Conservation (phyloP, 64 coral and sea anemone genomes). For the Anthopleura sola region DNA sequence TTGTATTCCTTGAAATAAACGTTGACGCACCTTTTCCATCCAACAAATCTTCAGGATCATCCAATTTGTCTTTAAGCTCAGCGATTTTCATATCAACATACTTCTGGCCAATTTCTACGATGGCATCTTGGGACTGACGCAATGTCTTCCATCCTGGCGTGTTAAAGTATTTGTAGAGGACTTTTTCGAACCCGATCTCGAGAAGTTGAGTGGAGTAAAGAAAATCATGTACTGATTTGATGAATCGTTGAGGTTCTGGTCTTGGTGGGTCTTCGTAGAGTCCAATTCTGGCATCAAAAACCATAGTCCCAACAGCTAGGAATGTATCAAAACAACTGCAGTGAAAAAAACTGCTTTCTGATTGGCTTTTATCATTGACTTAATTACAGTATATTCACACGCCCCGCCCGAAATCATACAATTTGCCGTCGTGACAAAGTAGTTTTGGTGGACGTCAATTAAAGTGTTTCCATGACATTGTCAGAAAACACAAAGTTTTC, state of each 20-base stretch:
- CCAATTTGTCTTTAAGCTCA: slow-evolving; percentile 26
- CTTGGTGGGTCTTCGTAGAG: slow-evolving; percentile 38
- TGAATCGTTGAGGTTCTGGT: slow-evolving; percentile 21
- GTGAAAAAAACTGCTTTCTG: not conserved
- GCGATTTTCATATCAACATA: slow-evolving; percentile 40
- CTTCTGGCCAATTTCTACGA: slow-evolving; percentile 23
- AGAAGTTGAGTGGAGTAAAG: slow-evolving; percentile 15
- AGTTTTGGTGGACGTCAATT: too few relatives aligned
- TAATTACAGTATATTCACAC: too few relatives aligned
- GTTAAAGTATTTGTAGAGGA: not conserved
- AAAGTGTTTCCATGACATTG: too few relatives aligned
- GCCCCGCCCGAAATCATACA: too few relatives aligned
- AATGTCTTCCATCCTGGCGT: slow-evolving; percentile 37
- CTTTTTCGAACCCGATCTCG: not conserved
- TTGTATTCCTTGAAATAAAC: too few relatives aligned
- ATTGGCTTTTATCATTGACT: too few relatives aligned
- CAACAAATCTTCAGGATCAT: slow-evolving; percentile 2
- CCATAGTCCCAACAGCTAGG: slow-evolving; percentile 30
- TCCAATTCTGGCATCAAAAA: slow-evolving; percentile 48
- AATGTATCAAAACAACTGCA: not conserved
- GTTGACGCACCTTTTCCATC: slow-evolving; percentile 7
- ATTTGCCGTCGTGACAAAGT: too few relatives aligned
- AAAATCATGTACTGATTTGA: slow-evolving; percentile 1
- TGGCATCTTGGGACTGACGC: not conserved
- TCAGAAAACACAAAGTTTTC: too few relatives aligned